Evolutionary conservation across 35 echinoderm and acorn worm genomes (phyloP).

Genomic region (Patiria miniata): DNA sequence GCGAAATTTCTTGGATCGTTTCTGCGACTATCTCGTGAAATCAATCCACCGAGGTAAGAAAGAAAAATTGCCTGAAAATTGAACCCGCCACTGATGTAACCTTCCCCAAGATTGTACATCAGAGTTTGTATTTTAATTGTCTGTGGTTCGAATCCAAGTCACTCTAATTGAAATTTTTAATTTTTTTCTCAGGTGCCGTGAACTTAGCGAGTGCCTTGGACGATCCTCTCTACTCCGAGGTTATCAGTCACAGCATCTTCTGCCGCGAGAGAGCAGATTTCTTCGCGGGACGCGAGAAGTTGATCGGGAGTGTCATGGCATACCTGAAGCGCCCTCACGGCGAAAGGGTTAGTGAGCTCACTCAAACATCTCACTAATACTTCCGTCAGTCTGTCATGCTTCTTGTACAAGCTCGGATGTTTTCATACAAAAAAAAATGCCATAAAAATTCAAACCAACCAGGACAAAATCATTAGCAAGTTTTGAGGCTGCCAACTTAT

Average conservation of each 20-base stretch:
- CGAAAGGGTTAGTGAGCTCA: slow-evolving; percentile 7
- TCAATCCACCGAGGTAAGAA: slow-evolving; percentile 69
- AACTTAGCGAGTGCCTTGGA: slow-evolving; percentile 42
- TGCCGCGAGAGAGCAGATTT: slow-evolving; percentile 69
- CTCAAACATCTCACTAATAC: no score
- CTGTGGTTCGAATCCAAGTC: no score
- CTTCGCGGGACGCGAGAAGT: slow-evolving; percentile 62
- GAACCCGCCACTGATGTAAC: no score
- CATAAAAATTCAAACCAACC: no score
- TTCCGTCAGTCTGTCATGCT: no score
- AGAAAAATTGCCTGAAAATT: no score
- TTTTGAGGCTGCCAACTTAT: neutral
- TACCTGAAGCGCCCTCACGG: slow-evolving; percentile 34
- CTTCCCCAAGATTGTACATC: no score
- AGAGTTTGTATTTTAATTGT: no score
- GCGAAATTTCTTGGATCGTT: slow-evolving; percentile 69
- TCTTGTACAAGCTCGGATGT: no score
- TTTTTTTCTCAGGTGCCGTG: slow-evolving; percentile 53
- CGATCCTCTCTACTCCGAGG: slow-evolving; percentile 70
- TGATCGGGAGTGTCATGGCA: slow-evolving; percentile 46
- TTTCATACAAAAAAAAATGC: no score
- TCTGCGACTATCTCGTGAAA: slow-evolving; percentile 81
- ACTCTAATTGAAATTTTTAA: no score
- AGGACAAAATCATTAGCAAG: neutral
- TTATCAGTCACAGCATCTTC: slow-evolving; percentile 74